Percentiles rank a stretch among this genome's conserved stretches.
These are phyloP conservation scores for Percopsis omiscomaycus DNA, from an alignment of 2,797 vertebrate genomes.

Conservation along the genomic window DNA sequence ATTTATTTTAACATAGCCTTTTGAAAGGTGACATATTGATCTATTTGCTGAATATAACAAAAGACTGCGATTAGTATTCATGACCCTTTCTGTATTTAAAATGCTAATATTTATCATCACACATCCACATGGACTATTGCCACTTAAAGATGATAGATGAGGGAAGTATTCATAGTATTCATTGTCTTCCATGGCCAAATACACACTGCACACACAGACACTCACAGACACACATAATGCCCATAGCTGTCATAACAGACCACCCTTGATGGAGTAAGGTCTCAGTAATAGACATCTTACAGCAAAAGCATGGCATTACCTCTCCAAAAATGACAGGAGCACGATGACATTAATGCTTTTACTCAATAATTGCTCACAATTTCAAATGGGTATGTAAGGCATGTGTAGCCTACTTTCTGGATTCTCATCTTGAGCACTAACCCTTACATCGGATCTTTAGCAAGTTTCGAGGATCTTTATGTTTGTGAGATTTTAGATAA, in stretches of 20 bases:
- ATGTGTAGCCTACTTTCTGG: conserved; percentile 9
- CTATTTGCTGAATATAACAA: conserved; percentile 1
- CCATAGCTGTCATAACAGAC: conserved; percentile 65
- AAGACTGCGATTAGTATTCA: conserved; percentile 25
- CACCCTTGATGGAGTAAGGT: conserved; percentile 62
- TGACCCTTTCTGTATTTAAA: background rate
- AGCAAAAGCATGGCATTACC: conserved; percentile 61
- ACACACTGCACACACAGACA: conserved; percentile 27
- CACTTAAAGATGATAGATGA: background rate
- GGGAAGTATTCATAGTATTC: conserved; percentile 46
- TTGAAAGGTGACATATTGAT: background rate
- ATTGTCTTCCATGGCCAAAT: conserved; percentile 46
- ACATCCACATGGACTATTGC: conserved; percentile 20
- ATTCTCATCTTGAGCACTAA: conserved; percentile 1
- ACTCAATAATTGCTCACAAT: conserved; percentile 4
- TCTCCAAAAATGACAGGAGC: conserved; percentile 50
- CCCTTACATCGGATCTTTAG: conserved; percentile 5
- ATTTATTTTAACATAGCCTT: conserved; percentile 6
- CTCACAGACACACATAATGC: conserved; percentile 41
- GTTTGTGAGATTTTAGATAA: too few species aligned
- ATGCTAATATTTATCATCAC: conserved; percentile 9
- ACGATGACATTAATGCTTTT: conserved; percentile 53
- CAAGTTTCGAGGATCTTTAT: background rate
- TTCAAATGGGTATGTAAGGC: conserved; percentile 32
- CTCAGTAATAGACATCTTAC: conserved; percentile 66